Evolutionary conservation across 23 tunicate genomes (phyloP), one percentile per base, ranked within the genome.

Genomic region (Trididemnum clinides): DNA sequence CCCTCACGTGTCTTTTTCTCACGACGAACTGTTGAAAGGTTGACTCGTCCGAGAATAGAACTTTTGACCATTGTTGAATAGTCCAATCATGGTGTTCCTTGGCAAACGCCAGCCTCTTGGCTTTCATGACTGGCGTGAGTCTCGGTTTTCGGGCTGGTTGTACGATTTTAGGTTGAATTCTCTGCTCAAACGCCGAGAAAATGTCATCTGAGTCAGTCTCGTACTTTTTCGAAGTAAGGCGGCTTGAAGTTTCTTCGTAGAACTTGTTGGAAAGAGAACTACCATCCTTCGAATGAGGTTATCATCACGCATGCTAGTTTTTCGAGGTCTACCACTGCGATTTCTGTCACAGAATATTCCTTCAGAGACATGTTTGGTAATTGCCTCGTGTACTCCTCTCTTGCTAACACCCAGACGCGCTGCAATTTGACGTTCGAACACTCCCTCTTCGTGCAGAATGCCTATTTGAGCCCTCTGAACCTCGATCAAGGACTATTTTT

Each of bases 1-100:
- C 38, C 6, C 80, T 37, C 6, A 73, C 80, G 28, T 19, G 54
- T 28, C 57, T 21, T 39, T 73, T 73, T 37, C 80, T 73, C 54
- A 39, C 28, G 25, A 26, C 57, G 31, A 73, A 73, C 75, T 69
- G 80, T 18, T 73, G 80, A 29, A 73, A 19, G 29, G 57, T 36
- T 37, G 80, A 73, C 31, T 73, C 80, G 57, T 73, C 57, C 54
- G 80, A 73, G 57, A 73, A 73, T 15, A 73, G 57, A 37, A 73
- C 57, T 73, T 39, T 73, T 26, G 31, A 20, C 80, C 28, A 73
- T 26, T 38, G 28, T 73, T 37, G 31, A 36, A 7, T 39, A 37
- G 54, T 38, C 57, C 80, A 73, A 38, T 73, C 80, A n/a, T 12
- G 27, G 57, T 73, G 57, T 66, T 66, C 10, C 37, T 29, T 31